These are phyloP conservation scores for Petrocephalus schoutedeni DNA, from an alignment of 2,797 vertebrate genomes.

Conservation along the genomic window DNA sequence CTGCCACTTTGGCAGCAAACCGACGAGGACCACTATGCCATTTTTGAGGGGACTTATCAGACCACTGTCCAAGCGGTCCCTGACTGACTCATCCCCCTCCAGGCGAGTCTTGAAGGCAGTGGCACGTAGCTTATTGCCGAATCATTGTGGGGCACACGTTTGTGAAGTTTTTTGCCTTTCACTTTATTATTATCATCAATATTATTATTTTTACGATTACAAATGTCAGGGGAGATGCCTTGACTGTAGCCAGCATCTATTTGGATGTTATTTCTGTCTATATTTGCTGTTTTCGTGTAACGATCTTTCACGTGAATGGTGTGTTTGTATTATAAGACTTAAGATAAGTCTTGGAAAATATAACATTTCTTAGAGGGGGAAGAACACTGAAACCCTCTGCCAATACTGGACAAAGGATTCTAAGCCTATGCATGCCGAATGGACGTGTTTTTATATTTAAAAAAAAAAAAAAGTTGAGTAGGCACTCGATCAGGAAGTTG, in stretches of 20 bases:
- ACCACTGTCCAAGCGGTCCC: neutral
- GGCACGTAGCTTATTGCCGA: conserved; percentile 5
- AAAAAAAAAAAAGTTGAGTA: conserved; percentile 39
- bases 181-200: neutral
- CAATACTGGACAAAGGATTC: conserved; percentile 9
- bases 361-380: neutral
- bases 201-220: conserved; percentile 4
- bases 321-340: conserved; percentile 19
- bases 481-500: conserved; percentile 38
- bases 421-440: conserved; percentile 71
- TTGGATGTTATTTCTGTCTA: conserved; percentile 13
- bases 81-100: neutral
- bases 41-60: neutral
- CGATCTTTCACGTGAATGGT: neutral
- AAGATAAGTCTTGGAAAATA: conserved; percentile 5
- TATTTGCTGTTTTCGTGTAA: conserved; percentile 9
- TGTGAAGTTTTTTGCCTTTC: conserved; percentile 11
- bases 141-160: neutral
- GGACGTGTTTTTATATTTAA: conserved; percentile 55
- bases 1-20: neutral
- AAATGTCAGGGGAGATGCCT: conserved; percentile 18
- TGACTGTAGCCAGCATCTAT: conserved; percentile 17
- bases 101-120: neutral
- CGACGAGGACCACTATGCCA: neutral
- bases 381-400: neutral